A percentile compares a stretch with the other conserved stretches of the same genome.
These are phyloP conservation scores for Acipenser transmontanus DNA, from an alignment of 2,797 vertebrate genomes.

Conservation along the genomic window DNA sequence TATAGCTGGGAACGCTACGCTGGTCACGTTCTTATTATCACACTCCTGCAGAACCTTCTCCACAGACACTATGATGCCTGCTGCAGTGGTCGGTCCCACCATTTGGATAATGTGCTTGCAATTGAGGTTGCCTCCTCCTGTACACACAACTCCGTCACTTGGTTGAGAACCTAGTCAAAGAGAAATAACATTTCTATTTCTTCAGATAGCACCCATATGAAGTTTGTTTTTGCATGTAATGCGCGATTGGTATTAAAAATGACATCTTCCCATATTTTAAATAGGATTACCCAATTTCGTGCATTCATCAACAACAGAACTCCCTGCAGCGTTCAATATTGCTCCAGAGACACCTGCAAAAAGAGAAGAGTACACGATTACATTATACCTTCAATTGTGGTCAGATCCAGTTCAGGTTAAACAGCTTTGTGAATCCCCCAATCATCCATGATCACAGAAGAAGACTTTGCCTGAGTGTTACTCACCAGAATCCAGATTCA, in stretches of 20 bases:
- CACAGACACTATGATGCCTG: constrained; percentile 28
- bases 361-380: not conserved
- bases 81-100: constrained; percentile 24
- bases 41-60: constrained; percentile 33
- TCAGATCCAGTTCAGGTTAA: not conserved
- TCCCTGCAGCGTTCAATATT: constrained; percentile 41
- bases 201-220: too few relatives aligned
- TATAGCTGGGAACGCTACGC: constrained; percentile 39
- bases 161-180: constrained; percentile 30
- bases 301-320: constrained; percentile 39
- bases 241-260: too few relatives aligned
- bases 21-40: constrained; percentile 26
- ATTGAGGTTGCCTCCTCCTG: constrained; percentile 33
- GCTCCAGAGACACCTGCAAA: constrained; percentile 43
- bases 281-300: constrained; percentile 28
- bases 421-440: not conserved
- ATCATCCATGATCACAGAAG: too few relatives aligned
- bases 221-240: too few relatives aligned
- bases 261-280: too few relatives aligned
- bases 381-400: not conserved
- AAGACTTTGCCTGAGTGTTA: not conserved
- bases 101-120: constrained; percentile 44
- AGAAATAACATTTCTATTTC: too few relatives aligned
- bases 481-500: constrained; percentile 40
- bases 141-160: constrained; percentile 33